phyloP scores from a whole-genome alignment of 2,113 vertebrate species.

The Machaerirhynchus nigripectus region DNA sequence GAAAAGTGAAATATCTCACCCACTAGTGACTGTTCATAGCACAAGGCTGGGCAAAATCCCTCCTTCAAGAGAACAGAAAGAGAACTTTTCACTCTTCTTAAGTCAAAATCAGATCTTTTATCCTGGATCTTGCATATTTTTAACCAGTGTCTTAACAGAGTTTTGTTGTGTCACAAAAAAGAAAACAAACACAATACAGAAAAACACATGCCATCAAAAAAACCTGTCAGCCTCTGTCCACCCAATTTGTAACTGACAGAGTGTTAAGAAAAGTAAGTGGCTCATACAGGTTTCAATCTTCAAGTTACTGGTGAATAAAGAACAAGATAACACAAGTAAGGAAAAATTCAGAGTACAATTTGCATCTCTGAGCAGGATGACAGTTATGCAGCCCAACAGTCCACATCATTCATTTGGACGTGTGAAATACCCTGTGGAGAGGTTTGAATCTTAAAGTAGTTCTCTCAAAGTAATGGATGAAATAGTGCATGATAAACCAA shows the following conservation, averaged over 20 bases:
- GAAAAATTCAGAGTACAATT: background rate
- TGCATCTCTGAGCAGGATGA: background rate
- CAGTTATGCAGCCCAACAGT: background rate
- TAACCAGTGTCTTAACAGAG: background rate
- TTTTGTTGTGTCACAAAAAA: background rate
- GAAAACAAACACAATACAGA: background rate
- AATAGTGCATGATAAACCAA: conserved; percentile 17
- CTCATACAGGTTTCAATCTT: background rate
- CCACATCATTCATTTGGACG: background rate
- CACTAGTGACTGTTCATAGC: background rate
- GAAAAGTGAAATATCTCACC: background rate
- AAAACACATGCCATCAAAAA: background rate
- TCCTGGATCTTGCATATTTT: background rate
- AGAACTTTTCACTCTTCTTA: background rate
- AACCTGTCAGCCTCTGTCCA: background rate
- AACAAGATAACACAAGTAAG: background rate
- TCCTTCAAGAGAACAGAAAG: background rate
- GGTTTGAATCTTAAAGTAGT: background rate
- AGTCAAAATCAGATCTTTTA: background rate
- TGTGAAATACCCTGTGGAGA: conserved; percentile 20
- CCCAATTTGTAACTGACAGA: background rate
- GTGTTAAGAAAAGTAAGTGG: background rate
- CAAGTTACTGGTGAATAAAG: background rate
- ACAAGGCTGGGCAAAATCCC: background rate
- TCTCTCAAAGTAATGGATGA: background rate